Evolutionary conservation across 2,888 invertebrate genomes (phyloP).

Genomic region (Agelastica alni): DNA sequence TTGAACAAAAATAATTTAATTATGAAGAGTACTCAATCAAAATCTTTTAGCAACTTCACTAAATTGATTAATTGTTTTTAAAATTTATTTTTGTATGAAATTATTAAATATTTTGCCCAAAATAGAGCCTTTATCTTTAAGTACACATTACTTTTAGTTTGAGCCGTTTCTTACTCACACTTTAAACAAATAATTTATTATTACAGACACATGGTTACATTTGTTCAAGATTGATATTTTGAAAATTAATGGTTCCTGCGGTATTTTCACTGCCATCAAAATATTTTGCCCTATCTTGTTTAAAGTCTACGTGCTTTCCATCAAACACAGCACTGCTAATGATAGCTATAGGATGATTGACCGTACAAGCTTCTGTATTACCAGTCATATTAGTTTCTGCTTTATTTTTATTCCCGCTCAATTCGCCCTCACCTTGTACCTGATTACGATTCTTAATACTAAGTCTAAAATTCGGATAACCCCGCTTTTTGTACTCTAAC

Average conservation of each 20-base stretch:
- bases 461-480: constrained; percentile 79
- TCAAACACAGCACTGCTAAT: constrained; percentile 70
- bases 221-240: constrained; percentile 76
- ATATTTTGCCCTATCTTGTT: constrained; percentile 56
- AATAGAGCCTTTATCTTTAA: too few relatives aligned
- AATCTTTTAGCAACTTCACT: too few relatives aligned
- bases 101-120: too few relatives aligned
- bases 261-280: constrained; percentile 43
- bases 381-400: constrained; percentile 47
- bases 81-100: too few relatives aligned
- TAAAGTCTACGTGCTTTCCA: constrained; percentile 71
- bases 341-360: constrained; percentile 64
- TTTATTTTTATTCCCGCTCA: constrained; percentile 53
- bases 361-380: constrained; percentile 36
- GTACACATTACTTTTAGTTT: too few relatives aligned
- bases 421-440: constrained; percentile 40
- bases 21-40: too few relatives aligned
- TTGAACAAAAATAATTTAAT: too few relatives aligned
- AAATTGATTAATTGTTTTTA: too few relatives aligned
- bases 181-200: too few relatives aligned
- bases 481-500: constrained; percentile 83
- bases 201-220: constrained; percentile 61
- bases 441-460: constrained; percentile 78
- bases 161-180: too few relatives aligned
- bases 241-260: constrained; percentile 63